phyloP scores from a whole-genome alignment of 2,888 invertebrate genomes.

The Pecten maximus region DNA sequence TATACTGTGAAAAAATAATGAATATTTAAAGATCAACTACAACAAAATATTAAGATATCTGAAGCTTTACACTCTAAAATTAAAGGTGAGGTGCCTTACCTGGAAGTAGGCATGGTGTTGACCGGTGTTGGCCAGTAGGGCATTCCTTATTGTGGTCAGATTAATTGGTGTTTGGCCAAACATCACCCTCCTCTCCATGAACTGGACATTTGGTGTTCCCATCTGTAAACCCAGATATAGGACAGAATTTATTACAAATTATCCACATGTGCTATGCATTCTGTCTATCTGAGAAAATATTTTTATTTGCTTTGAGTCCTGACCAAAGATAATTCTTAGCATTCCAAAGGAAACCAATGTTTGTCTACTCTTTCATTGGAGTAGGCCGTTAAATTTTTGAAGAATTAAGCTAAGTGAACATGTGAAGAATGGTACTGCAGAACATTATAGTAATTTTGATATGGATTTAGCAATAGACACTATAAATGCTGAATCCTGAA shows the following conservation, averaged over 20 bases:
- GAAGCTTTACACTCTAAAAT: background rate
- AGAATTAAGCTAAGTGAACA: no score
- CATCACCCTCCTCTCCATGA: slow-evolving; percentile 80
- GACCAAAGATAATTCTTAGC: background rate
- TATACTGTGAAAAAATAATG: no score
- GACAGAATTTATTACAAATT: background rate
- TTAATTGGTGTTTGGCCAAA: slow-evolving; percentile 82
- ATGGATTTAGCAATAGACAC: no score
- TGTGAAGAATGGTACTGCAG: no score
- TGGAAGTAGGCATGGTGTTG: slow-evolving; percentile 82
- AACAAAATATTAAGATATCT: no score
- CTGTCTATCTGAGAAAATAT: background rate
- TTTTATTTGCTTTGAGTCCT: background rate
- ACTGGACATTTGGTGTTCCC: slow-evolving; percentile 78
- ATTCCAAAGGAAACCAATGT: background rate
- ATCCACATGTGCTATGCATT: background rate
- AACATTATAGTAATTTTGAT: no score
- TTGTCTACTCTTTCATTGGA: background rate
- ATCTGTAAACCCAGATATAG: slow-evolving; percentile 73
- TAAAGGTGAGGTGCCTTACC: slow-evolving; percentile 64
- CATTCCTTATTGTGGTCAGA: slow-evolving; percentile 78
- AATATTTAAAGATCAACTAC: no score
- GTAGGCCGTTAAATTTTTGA: no score
- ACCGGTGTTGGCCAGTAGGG: slow-evolving; percentile 79
- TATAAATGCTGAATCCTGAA: no score